A percentile compares a stretch with the other conserved stretches of the same genome.
Evolutionary conservation across 1,140 invertebrate species (phyloP).

Genomic region (Rhynchophorus ferrugineus): DNA sequence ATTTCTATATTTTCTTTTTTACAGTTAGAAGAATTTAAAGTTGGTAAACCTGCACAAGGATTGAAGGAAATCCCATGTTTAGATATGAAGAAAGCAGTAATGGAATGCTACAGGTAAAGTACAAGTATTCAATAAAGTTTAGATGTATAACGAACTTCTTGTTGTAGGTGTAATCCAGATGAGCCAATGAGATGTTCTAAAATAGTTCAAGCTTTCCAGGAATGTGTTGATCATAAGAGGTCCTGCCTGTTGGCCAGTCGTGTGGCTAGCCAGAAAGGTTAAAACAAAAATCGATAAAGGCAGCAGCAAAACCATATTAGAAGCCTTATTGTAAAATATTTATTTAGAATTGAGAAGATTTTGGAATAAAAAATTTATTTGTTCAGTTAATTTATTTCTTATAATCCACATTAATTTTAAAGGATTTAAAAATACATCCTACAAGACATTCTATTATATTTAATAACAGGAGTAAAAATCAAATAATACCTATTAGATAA

Average conservation of each 20-base stretch:
- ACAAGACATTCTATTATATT: too few relatives aligned
- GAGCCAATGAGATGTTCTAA: conserved; percentile 37
- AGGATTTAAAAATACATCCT: too few relatives aligned
- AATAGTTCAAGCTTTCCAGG: conserved; percentile 38
- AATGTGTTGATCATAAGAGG: conserved; percentile 36
- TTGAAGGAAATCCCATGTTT: conserved; percentile 29
- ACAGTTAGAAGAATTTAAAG: conserved; percentile 30
- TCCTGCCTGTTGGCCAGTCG: conserved; percentile 26
- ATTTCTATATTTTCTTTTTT: too few relatives aligned
- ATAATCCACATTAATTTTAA: too few relatives aligned
- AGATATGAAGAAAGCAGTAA: conserved; percentile 30
- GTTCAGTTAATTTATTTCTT: too few relatives aligned
- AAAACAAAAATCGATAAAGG: conserved; percentile 1
- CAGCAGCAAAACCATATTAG: background rate
- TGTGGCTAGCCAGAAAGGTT: conserved; percentile 13
- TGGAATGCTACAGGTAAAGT: conserved; percentile 33
- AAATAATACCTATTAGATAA: too few relatives aligned
- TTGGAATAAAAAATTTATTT: background rate
- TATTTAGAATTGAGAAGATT: background rate
- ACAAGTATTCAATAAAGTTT: background rate
- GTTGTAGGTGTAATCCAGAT: conserved; percentile 27
- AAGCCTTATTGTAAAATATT: conserved; percentile 5
- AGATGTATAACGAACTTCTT: background rate
- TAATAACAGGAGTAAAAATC: too few relatives aligned
- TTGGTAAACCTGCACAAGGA: conserved; percentile 13